Evolutionary conservation across 2,797 vertebrate species (phyloP).

Genomic region (Rhinichthys osculus): DNA sequence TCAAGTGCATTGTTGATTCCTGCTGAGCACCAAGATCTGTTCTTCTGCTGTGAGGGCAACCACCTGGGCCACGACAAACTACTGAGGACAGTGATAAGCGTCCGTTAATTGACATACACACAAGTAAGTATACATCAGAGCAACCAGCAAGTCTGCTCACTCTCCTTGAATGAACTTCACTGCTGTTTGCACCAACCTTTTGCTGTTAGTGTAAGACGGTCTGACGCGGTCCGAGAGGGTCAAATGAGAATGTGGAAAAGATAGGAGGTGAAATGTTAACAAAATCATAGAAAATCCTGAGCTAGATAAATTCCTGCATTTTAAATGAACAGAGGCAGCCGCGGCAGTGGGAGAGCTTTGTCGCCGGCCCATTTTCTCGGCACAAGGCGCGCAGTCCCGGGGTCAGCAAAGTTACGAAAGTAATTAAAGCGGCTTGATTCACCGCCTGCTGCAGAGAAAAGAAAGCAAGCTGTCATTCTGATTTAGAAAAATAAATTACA

Average conservation of each 20-base stretch:
- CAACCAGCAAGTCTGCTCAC: background rate
- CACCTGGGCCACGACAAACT: constrained; percentile 64
- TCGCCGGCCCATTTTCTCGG: constrained; percentile 79
- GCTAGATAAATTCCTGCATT: constrained; percentile 78
- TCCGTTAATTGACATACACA: constrained; percentile 68
- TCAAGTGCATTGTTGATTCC: constrained; percentile 69
- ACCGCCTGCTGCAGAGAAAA: constrained; percentile 98
- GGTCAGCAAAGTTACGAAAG: constrained; percentile 94
- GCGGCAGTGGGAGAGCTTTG: constrained; percentile 76
- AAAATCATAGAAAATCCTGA: constrained; percentile 79
- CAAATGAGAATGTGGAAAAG: constrained; percentile 64
- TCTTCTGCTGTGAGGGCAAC: constrained; percentile 53
- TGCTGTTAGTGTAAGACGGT: constrained; percentile 48
- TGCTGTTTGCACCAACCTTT: constrained; percentile 63
- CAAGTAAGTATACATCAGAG: constrained; percentile 24
- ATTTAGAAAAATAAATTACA: constrained; percentile 99
- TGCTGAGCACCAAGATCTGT: constrained; percentile 63
- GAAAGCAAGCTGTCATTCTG: constrained; percentile 98
- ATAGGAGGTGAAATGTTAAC: constrained; percentile 83
- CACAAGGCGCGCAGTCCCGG: constrained; percentile 75
- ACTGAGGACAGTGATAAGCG: constrained; percentile 43
- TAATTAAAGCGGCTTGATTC: constrained; percentile 94
- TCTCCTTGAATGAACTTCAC: constrained; percentile 66
- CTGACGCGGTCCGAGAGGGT: constrained; percentile 53
- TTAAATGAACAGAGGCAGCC: constrained; percentile 75